phyloP scores from a whole-genome alignment of 2,797 vertebrate species.

The Channa striata region DNA sequence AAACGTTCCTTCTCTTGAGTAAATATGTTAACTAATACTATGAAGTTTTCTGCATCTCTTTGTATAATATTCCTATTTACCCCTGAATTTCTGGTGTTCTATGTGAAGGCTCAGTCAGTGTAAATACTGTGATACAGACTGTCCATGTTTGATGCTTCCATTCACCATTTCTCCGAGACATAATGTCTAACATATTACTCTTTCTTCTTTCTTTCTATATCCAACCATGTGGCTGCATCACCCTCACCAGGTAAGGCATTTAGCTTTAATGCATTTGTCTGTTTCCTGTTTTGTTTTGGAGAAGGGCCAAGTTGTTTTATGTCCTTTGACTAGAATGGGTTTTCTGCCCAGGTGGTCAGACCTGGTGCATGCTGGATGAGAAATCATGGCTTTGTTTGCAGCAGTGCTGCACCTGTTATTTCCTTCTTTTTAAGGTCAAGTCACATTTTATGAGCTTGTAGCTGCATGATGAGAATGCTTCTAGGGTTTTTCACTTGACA shows the following conservation, averaged over 20 bases:
- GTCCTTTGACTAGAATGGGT: background rate
- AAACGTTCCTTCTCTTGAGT: background rate
- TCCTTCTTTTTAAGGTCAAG: background rate
- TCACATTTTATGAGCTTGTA: constrained; percentile 1
- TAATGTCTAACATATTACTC: constrained; percentile 17
- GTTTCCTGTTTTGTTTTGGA: background rate
- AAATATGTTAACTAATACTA: too few relatives aligned
- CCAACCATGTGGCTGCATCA: background rate
- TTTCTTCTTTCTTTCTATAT: constrained; percentile 22
- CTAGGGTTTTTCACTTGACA: too few relatives aligned
- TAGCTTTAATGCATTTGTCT: background rate
- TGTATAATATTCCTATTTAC: background rate
- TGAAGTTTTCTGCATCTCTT: too few relatives aligned
- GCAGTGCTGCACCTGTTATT: background rate
- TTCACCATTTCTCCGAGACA: background rate
- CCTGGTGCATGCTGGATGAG: background rate
- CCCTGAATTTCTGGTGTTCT: background rate
- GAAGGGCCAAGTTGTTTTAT: background rate
- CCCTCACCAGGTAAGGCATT: constrained; percentile 47
- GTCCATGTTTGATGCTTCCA: background rate
- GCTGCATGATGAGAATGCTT: background rate
- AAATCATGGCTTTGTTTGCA: background rate
- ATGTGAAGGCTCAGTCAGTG: background rate
- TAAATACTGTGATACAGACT: background rate
- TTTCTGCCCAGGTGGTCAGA: background rate